Evolutionary conservation across 1,140 invertebrate species (phyloP).

Genomic region (Bathynomus jamesi): DNA sequence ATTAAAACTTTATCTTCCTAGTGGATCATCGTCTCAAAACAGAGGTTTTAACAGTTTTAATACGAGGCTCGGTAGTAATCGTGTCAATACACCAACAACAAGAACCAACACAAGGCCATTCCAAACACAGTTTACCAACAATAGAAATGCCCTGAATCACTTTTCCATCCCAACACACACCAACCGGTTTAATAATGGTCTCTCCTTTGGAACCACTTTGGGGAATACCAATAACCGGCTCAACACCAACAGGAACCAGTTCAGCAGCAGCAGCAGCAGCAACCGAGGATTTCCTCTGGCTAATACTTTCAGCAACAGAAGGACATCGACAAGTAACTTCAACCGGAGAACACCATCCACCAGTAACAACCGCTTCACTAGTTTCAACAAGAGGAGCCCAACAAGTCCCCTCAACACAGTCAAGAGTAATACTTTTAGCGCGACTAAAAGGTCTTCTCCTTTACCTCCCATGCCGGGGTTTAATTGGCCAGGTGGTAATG

Average conservation of each 20-base stretch:
- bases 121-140: not conserved
- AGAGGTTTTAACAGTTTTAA: not conserved
- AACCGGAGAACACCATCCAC: not conserved
- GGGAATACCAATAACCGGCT: too few relatives aligned
- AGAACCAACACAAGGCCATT: not conserved
- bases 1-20: not conserved
- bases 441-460: not conserved
- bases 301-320: constrained; percentile 5
- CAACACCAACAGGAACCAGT: too few relatives aligned
- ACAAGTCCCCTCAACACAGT: not conserved
- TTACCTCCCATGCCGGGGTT: constrained; percentile 7
- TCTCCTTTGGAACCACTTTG: too few relatives aligned
- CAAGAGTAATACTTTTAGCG: constrained; percentile 1
- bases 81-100: not conserved
- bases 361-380: constrained; percentile 1
- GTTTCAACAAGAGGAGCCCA: not conserved
- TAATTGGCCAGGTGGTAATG: constrained; percentile 16
- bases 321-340: not conserved
- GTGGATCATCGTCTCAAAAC: not conserved
- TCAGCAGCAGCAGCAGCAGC: too few relatives aligned
- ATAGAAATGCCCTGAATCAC: not conserved
- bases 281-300: not conserved
- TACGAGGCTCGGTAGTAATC: not conserved
- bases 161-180: too few relatives aligned
- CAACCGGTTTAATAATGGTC: too few relatives aligned